A percentile compares a stretch with the other conserved stretches of the same genome.
Conservation (phyloP, 1,140 invertebrate species). For the Diachasma alloeum region DNA sequence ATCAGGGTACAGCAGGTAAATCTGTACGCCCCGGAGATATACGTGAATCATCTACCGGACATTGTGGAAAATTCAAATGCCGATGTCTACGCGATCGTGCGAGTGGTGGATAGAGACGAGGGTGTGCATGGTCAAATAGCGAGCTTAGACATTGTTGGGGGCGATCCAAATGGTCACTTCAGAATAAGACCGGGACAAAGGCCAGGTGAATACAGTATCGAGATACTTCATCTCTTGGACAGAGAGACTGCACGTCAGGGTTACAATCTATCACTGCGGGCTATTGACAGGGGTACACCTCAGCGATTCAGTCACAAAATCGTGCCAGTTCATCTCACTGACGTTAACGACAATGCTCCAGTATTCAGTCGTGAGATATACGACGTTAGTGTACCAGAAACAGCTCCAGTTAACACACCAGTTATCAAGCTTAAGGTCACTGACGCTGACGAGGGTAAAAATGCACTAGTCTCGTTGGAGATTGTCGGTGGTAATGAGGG, state of each 20-base stretch:
- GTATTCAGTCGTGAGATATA: slow-evolving; percentile 90
- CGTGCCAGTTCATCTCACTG: slow-evolving; percentile 79
- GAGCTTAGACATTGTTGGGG: slow-evolving; percentile 85
- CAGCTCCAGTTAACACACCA: slow-evolving; percentile 86
- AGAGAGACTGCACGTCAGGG: slow-evolving; percentile 78
- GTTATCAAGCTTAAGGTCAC: slow-evolving; percentile 86
- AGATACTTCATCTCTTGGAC: slow-evolving; percentile 80
- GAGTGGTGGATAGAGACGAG: slow-evolving; percentile 82
- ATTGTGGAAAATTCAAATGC: slow-evolving; percentile 85
- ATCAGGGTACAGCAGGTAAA: slow-evolving; percentile 88
- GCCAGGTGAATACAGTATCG: slow-evolving; percentile 77
- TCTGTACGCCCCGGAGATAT: slow-evolving; percentile 84
- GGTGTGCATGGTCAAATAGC: slow-evolving; percentile 86
- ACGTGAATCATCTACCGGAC: slow-evolving; percentile 79
- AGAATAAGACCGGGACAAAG: slow-evolving; percentile 70
- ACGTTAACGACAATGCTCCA: slow-evolving; percentile 85
- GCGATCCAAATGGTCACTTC: slow-evolving; percentile 89
- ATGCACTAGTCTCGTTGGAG: slow-evolving; percentile 84
- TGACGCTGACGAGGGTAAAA: slow-evolving; percentile 83
- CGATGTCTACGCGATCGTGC: slow-evolving; percentile 89
- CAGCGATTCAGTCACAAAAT: slow-evolving; percentile 77
- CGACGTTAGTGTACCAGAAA: slow-evolving; percentile 87
- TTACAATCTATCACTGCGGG: slow-evolving; percentile 87
- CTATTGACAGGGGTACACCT: slow-evolving; percentile 84
- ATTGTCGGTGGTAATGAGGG: slow-evolving; percentile 94